phyloP scores from a whole-genome alignment of 2,888 invertebrate species.

The Dendrolimus houi region DNA sequence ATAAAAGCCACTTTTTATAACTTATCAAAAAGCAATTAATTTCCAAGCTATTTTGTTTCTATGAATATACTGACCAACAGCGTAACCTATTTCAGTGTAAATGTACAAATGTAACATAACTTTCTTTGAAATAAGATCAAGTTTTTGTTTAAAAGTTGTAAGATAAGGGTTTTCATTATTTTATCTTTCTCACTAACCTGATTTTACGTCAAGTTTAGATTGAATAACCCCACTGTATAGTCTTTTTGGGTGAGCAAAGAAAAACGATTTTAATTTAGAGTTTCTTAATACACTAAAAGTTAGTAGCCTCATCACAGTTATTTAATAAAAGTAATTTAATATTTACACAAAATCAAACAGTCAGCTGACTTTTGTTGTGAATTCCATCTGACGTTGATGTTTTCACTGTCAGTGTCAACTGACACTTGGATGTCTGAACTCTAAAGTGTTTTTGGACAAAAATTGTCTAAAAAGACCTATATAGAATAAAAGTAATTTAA shows the following conservation, averaged over 20 bases:
- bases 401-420: neutral
- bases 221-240: constrained; percentile 15
- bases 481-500: too few species aligned
- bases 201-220: constrained; percentile 9
- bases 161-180: too few species aligned
- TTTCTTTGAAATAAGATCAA: too few species aligned
- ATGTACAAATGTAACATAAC: too few species aligned
- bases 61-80: neutral
- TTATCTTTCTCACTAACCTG: neutral
- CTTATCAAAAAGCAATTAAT: too few species aligned
- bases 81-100: constrained; percentile 16
- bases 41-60: too few species aligned
- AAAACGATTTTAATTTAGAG: constrained; percentile 31
- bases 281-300: constrained; percentile 42
- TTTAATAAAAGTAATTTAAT: neutral
- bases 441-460: too few species aligned
- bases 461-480: too few species aligned
- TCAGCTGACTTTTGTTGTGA: neutral
- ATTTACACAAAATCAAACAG: neutral
- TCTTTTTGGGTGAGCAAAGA: constrained; percentile 13
- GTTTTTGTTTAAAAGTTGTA: too few species aligned
- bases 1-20: too few species aligned
- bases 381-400: neutral
- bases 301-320: constrained; percentile 35
- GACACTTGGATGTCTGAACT: too few species aligned